These are phyloP conservation scores for Atlantisia rogersi DNA, from an alignment of 2,113 vertebrate genomes.

Conservation along the genomic window DNA sequence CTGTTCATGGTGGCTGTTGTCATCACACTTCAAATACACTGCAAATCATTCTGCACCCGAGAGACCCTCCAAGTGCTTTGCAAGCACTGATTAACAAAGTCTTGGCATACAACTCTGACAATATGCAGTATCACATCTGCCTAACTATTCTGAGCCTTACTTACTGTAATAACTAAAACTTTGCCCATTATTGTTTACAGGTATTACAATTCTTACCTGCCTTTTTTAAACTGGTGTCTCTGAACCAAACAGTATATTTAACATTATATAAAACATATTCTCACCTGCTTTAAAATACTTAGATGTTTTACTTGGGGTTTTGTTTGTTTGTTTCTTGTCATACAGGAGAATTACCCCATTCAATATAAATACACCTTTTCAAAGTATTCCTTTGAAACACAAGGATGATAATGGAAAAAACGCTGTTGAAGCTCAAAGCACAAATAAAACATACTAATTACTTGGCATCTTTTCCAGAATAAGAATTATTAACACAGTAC, in stretches of 20 bases:
- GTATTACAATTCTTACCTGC: neutral
- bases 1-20: neutral
- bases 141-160: neutral
- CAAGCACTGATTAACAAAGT: neutral
- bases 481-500: neutral
- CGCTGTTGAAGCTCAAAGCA: neutral
- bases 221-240: neutral
- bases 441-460: neutral
- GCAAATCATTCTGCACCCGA: neutral
- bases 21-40: neutral
- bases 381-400: conserved; percentile 7
- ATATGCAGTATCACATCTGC: neutral
- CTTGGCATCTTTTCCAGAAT: neutral
- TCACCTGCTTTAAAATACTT: neutral
- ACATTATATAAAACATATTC: neutral
- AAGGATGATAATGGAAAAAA: neutral
- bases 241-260: neutral
- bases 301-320: neutral
- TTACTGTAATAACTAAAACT: neutral
- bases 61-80: neutral
- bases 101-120: neutral
- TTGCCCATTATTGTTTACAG: neutral
- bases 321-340: neutral
- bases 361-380: neutral
- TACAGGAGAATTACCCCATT: neutral